Percentiles rank a stretch among this genome's conserved stretches.
These are phyloP conservation scores for Salvator merianae DNA, from an alignment of 2,113 vertebrate species.

Conservation along the genomic window DNA sequence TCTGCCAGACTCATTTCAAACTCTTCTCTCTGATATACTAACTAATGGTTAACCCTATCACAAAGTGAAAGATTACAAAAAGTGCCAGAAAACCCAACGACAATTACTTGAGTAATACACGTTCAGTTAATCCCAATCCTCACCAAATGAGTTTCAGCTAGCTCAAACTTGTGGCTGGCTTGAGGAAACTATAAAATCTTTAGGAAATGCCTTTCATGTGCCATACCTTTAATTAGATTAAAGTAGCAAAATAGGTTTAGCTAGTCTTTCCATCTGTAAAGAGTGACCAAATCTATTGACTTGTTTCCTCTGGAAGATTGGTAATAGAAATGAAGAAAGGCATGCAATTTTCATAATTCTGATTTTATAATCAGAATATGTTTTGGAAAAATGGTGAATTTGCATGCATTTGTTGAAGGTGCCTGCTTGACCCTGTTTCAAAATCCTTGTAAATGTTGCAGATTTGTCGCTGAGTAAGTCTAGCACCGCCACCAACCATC, in stretches of 20 bases:
- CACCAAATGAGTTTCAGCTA: slow-evolving; percentile 9
- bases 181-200: slow-evolving; percentile 30
- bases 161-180: slow-evolving; percentile 4
- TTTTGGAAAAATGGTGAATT: not conserved
- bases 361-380: not conserved
- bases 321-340: not conserved
- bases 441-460: not conserved
- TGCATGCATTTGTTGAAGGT: not conserved
- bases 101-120: slow-evolving; percentile 2
- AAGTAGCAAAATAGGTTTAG: slow-evolving; percentile 20
- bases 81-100: not conserved
- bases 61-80: not conserved
- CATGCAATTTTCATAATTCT: not conserved
- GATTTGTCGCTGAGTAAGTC: not conserved
- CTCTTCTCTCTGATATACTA: not conserved
- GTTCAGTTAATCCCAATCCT: not conserved
- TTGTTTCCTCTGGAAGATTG: not conserved
- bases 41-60: not conserved
- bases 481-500: too few relatives aligned
- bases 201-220: slow-evolving; percentile 31
- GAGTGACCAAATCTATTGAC: not conserved
- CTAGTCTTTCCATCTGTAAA: slow-evolving; percentile 18
- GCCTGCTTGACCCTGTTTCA: not conserved
- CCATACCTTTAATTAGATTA: slow-evolving; percentile 36
- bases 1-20: not conserved